Conservation (phyloP, 2,888 invertebrate species). For the Periphyllus acericola region DNA sequence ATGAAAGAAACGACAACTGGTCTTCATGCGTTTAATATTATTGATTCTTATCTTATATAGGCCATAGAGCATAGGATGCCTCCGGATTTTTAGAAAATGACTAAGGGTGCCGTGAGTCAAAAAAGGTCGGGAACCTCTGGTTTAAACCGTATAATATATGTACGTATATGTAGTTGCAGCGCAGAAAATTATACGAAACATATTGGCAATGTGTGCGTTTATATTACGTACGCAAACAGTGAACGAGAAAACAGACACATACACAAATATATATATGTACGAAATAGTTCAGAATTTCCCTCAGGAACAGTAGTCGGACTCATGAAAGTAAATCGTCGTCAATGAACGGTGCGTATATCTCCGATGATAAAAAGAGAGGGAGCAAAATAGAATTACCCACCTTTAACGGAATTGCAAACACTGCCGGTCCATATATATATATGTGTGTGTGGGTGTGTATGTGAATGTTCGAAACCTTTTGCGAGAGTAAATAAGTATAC, state of each 20-base stretch:
- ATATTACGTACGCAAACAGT: neutral
- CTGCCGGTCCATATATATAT: neutral
- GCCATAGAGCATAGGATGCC: no score
- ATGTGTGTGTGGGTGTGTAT: neutral
- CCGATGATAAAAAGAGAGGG: conserved; percentile 14
- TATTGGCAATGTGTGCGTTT: neutral
- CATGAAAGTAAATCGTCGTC: conserved; percentile 60
- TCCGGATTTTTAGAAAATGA: no score
- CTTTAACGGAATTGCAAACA: conserved; percentile 55
- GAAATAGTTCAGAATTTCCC: conserved; percentile 60
- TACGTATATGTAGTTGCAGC: neutral
- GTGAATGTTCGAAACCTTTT: neutral
- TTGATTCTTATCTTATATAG: no score
- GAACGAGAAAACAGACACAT: neutral
- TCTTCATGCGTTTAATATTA: no score
- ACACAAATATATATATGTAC: no score
- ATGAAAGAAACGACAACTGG: no score
- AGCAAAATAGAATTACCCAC: conserved; percentile 33
- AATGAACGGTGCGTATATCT: conserved; percentile 35
- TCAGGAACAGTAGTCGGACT: conserved; percentile 53
- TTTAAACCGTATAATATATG: neutral
- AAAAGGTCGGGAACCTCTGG: no score
- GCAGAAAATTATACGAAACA: neutral
- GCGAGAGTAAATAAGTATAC: neutral
- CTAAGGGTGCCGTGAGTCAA: no score